A percentile compares a stretch with the other conserved stretches of the same genome.
Conservation (phyloP, 2,113 vertebrate genomes). For the Bos taurus region ARS-UCD2.0 NC_037347.1:17730501-17731000, state of each 20-base stretch:
- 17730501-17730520: slow-evolving; percentile 62
- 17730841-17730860: slow-evolving; percentile 38
- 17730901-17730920: slow-evolving; percentile 4
- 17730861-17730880: background rate
- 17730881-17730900: slow-evolving; percentile 46
- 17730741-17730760: slow-evolving; percentile 19
- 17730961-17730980: slow-evolving; percentile 35
- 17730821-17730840: slow-evolving; percentile 6
- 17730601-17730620: slow-evolving; percentile 61
- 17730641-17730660: slow-evolving; percentile 32
- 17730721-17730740: background rate
- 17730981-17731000: background rate
- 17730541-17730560: slow-evolving; percentile 57
- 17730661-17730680: slow-evolving; percentile 47
- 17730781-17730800: slow-evolving; percentile 41
- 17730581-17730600: slow-evolving; percentile 69
- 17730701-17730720: slow-evolving; percentile 23
- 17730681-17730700: slow-evolving; percentile 58
- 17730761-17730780: background rate
- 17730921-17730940: background rate
- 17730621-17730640: slow-evolving; percentile 50
- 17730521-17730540: slow-evolving; percentile 65
- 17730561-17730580: slow-evolving; percentile 67
- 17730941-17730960: slow-evolving; percentile 36
- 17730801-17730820: background rate